Base-by-base conservation (phyloP, 2,888 invertebrate species). In the Melieria crassipennis region DNA sequence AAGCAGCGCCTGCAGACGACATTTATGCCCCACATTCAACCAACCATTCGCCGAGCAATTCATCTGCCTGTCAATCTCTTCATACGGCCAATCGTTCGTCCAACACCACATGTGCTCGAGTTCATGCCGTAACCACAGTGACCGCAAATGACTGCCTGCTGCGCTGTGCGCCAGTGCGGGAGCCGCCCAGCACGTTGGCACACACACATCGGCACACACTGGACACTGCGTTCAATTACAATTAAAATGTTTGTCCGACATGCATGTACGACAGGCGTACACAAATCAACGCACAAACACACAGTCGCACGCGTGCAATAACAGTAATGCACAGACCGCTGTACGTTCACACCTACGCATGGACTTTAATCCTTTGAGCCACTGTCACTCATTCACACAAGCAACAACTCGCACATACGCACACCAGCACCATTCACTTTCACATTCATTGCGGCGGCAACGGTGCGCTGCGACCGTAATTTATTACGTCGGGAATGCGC, bases 211-310 rank as follows among this genome's bases (percentile, higher is more conserved):
- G 9, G n/a, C 62, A 46, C 48, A 62, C 13, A 61, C n/a, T 57
- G 6, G 13, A 50, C 5, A 65, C 66, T 68, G 65, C 66, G 72
- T 75, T 70, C 78, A 81, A 84, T 81, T 79, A 81, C 80, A 80
- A 79, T 79, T 82, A 81, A 83, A 84, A 80, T 82, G 81, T 80
- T 83, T 83, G 84, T 78, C 77, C 75, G 76, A 79, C 82, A 81
- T 79, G 78, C 77, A 80, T 72, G 75, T 79, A 77, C 13, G 30
- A 68, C 55, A 55, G 30, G 30, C 52, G 66, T 66, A 66, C 58
- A 65, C 46, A 55, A 52, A 43, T 6, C 46, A 45, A 58, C 66
- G 42, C 48, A 5, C 43, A 30, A 7, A 66, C 58, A 58, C 10
- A 5, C 66, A 68, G 4, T 7, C 13, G n/a, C 10, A 50, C 13